phyloP scores from a whole-genome alignment of 1,140 invertebrate species.

The Galendromus occidentalis region DNA sequence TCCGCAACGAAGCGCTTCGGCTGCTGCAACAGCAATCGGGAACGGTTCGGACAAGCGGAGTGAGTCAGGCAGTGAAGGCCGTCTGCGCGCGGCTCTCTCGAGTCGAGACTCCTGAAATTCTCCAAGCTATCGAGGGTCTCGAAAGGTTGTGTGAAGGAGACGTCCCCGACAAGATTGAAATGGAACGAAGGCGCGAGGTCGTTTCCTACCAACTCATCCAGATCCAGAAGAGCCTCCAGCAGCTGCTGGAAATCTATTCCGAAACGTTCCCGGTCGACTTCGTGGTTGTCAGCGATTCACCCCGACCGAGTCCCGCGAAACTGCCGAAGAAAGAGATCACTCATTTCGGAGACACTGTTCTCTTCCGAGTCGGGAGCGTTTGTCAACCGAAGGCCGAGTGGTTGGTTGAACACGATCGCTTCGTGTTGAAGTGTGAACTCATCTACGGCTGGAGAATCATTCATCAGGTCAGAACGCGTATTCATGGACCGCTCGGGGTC shows the following conservation, averaged over 20 bases:
- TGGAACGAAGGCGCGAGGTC: conserved; percentile 19
- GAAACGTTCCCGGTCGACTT: conserved; percentile 65
- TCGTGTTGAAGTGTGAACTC: conserved; percentile 18
- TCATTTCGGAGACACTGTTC: conserved; percentile 7
- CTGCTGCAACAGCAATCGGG: conserved; percentile 13
- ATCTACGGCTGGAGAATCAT: conserved; percentile 17
- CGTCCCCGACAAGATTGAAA: conserved; percentile 22
- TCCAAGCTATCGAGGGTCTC: conserved; percentile 40
- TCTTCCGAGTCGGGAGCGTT: background rate
- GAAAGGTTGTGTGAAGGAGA: background rate
- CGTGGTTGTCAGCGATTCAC: conserved; percentile 28
- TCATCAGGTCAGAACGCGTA: conserved; percentile 18
- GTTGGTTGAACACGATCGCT: background rate
- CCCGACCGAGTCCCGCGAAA: background rate
- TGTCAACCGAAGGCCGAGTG: conserved; percentile 13
- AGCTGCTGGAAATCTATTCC: conserved; percentile 56
- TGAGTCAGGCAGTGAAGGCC: conserved; percentile 73
- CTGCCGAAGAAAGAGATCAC: conserved; percentile 14
- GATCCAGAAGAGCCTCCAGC: conserved; percentile 46
- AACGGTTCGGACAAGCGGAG: conserved; percentile 33
- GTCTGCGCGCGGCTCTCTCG: conserved; percentile 66
- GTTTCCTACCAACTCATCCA: conserved; percentile 31
- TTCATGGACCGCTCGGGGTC: too few species aligned
- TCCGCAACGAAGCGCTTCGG: background rate
- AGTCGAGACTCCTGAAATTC: conserved; percentile 64